These are phyloP conservation scores for Vulpes ferrilata DNA, from an alignment of 2,113 vertebrate species.

Conservation along the genomic window DNA sequence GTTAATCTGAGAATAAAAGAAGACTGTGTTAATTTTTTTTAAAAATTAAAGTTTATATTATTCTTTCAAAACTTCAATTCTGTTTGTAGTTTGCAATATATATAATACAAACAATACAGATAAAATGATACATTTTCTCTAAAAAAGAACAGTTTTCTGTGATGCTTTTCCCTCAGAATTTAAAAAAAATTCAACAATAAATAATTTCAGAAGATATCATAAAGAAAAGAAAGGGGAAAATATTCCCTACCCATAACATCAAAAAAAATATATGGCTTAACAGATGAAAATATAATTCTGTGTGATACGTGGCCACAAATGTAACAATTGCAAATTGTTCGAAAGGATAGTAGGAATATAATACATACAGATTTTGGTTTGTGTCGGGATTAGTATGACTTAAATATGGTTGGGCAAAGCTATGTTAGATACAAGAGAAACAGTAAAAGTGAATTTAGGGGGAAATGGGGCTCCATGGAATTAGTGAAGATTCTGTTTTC, in stretches of 20 bases:
- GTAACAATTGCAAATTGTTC: neutral
- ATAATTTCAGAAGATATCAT: neutral
- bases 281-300: slow-evolving; percentile 28
- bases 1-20: neutral
- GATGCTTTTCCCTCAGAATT: neutral
- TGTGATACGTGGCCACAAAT: neutral
- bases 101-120: neutral
- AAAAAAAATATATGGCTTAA: neutral
- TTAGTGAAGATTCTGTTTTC: slow-evolving; percentile 9
- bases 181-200: neutral
- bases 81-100: neutral
- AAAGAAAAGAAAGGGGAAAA: neutral
- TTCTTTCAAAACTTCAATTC: neutral
- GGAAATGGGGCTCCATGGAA: neutral
- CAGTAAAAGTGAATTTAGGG: neutral
- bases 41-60: neutral
- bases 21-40: neutral
- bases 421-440: neutral
- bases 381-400: neutral
- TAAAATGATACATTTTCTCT: neutral
- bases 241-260: neutral
- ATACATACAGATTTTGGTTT: neutral
- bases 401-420: neutral
- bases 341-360: neutral
- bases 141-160: neutral